Evolutionary conservation across 2,797 vertebrate species (phyloP), one percentile per base, ranked within the genome.

Genomic region (Hydrolagus colliei): DNA sequence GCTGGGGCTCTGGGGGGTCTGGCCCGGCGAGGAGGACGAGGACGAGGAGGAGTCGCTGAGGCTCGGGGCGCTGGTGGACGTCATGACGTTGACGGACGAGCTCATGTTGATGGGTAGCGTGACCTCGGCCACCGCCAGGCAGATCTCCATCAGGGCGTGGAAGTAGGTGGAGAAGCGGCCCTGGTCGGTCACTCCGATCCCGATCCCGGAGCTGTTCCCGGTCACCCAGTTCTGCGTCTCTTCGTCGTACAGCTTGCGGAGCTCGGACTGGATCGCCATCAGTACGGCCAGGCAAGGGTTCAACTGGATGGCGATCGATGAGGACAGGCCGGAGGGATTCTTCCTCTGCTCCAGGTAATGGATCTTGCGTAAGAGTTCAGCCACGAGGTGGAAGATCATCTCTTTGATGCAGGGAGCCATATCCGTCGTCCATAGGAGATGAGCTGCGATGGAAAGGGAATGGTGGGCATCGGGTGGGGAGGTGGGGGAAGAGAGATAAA

Each of bases 121-220:
- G 77, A 99, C 97, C 92, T 99, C 98, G 0, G 97, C 96, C 14
- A 99, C 96, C 0, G 97, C 96, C 86, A 99, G 93, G 91, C 97
- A 99, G 86, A 96, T 96, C 89, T 99, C 98, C 97, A 97, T 98
- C 87, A 99, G 92, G 0, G 97, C 97, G 0, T 99, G 98, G 77
- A 99, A 99, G 73, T 99, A 99, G 0, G 97, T 99, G 13, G 98
- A 99, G 91, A 99, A 99, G 0, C 97, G 94, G 78, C 96, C 96
- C 88, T 98, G 97, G 88, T 99, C 97, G 0, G 94, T 90, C 9
- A 88, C 90, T 0, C 91, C 93, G 0, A 95, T 88, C 0, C 91
- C 93, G 0, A 95, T 88, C 0, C 94, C 94, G 0, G 96, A 92
- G 0, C 95, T 93, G 0, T 94, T 92, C 0, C 94, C 94, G 0